phyloP scores from a whole-genome alignment of 2,888 invertebrate species.

The Limenitis camilla region DNA sequence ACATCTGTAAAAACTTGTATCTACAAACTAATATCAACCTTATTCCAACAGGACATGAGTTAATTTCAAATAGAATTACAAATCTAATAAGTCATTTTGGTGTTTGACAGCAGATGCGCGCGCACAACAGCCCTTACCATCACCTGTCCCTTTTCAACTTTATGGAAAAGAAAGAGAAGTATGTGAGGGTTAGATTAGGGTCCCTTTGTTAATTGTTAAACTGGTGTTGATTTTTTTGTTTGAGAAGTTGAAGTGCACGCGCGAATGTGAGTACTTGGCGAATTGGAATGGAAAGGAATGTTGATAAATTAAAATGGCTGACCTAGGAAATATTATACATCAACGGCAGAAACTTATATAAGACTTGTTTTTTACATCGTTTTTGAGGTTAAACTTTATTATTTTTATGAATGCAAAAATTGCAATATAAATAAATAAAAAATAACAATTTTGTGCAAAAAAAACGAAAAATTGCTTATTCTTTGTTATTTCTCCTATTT shows the following conservation, averaged over 20 bases:
- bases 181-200: constrained; percentile 2
- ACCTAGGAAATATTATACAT: no score
- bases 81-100: constrained; percentile 1
- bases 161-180: constrained; percentile 1
- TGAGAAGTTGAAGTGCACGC: constrained; percentile 2
- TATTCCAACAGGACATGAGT: not conserved
- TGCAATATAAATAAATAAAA: no score
- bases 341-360: no score
- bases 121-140: constrained; percentile 25
- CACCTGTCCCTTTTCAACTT: constrained; percentile 20
- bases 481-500: no score
- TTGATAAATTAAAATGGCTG: no score
- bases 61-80: not conserved
- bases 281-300: not conserved
- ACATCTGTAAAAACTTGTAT: constrained; percentile 7
- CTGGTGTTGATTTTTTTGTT: constrained; percentile 3
- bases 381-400: no score
- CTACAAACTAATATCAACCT: not conserved
- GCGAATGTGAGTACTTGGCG: constrained; percentile 3
- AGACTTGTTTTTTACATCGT: no score
- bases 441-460: no score
- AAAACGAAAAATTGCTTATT: no score
- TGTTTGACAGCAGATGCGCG: constrained; percentile 17
- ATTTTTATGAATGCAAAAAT: no score
- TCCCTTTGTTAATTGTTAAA: constrained; percentile 4